Evolutionary conservation across 1,140 invertebrate genomes (phyloP).

Genomic region (Macrostomum lignano): DNA sequence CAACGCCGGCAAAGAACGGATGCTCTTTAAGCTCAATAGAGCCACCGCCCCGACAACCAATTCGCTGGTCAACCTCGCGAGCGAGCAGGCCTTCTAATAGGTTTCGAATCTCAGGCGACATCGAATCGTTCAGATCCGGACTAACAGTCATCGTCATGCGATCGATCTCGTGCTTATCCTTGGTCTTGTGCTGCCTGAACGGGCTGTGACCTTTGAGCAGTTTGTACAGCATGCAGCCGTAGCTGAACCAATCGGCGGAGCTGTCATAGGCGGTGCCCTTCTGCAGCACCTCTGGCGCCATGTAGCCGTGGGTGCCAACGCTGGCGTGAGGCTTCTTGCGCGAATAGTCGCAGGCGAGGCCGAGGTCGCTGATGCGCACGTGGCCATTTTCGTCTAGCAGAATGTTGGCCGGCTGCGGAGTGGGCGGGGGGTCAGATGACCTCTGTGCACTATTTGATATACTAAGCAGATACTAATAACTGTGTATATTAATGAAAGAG

Average conservation of each 20-base stretch:
- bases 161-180: conserved; percentile 97
- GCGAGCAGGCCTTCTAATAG: conserved; percentile 69
- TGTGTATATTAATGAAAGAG: no score
- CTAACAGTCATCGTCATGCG: conserved; percentile 96
- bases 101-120: conserved; percentile 59
- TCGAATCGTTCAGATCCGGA: conserved; percentile 82
- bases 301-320: conserved; percentile 96
- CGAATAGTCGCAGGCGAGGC: conserved; percentile 90
- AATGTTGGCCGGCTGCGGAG: conserved; percentile 85
- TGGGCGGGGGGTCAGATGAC: no score
- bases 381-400: conserved; percentile 93
- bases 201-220: conserved; percentile 93
- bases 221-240: conserved; percentile 98
- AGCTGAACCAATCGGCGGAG: conserved; percentile 97
- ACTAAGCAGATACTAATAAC: no score
- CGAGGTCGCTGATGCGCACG: conserved; percentile 90
- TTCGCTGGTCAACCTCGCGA: conserved; percentile 67
- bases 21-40: conserved; percentile 90
- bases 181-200: conserved; percentile 95
- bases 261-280: conserved; percentile 95
- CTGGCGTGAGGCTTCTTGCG: conserved; percentile 97
- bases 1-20: conserved; percentile 76
- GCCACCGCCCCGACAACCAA: conserved; percentile 74
- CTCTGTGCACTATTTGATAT: no score
- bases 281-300: conserved; percentile 94